phyloP scores from a whole-genome alignment of 2,113 vertebrate species.

The Apodemus sylvaticus region DNA sequence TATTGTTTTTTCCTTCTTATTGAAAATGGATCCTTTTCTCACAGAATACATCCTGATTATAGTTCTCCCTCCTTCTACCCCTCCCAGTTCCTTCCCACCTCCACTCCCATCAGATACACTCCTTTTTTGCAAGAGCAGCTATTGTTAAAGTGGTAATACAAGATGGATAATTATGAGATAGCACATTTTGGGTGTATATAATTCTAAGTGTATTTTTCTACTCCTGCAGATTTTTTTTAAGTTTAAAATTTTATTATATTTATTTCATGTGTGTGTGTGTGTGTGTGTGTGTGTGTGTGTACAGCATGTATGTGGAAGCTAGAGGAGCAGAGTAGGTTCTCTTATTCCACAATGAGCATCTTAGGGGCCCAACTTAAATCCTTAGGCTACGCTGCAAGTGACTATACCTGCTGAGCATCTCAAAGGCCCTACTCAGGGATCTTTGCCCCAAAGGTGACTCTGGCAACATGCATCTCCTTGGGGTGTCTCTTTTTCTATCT shows the following conservation, averaged over 20 bases:
- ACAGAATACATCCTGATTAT: neutral
- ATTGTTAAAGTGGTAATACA: neutral
- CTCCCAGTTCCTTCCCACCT: neutral
- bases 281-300: too few species aligned
- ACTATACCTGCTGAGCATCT: neutral
- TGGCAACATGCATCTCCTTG: neutral
- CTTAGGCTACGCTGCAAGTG: neutral
- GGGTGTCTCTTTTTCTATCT: neutral
- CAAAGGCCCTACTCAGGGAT: neutral
- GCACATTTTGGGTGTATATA: neutral
- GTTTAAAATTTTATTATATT: neutral
- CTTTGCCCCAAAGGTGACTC: neutral
- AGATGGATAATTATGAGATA: neutral
- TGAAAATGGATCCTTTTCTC: neutral
- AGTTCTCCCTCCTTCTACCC: neutral
- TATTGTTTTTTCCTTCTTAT: neutral
- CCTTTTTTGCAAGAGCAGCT: neutral
- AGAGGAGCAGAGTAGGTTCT: neutral
- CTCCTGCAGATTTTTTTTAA: neutral
- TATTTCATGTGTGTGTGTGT: neutral
- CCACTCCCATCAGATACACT: neutral
- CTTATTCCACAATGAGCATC: neutral
- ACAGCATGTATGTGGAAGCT: neutral
- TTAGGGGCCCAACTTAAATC: neutral
- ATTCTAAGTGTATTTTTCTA: conserved; percentile 1